A percentile compares a stretch with the other conserved stretches of the same genome.
These are phyloP conservation scores for Diorhabda sublineata DNA, from an alignment of 1,140 invertebrate genomes.

Conservation along the genomic window DNA sequence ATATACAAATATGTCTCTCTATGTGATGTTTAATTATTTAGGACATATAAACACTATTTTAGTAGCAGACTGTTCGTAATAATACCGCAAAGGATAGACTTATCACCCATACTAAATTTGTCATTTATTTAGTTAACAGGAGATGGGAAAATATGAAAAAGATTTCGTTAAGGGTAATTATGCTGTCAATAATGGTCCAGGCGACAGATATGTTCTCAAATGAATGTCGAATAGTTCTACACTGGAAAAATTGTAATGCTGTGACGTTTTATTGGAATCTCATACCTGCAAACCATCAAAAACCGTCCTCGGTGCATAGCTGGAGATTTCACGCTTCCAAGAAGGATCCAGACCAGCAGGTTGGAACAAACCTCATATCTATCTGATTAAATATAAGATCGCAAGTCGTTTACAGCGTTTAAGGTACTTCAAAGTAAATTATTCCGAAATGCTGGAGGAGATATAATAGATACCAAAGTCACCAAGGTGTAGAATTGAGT, in stretches of 20 bases:
- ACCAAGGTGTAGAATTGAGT: no score
- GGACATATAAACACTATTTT: not conserved
- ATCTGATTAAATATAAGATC: no score
- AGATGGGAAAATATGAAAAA: not conserved
- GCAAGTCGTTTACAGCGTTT: no score
- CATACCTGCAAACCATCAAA: no score
- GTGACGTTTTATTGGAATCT: no score
- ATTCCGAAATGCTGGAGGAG: no score
- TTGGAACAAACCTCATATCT: no score
- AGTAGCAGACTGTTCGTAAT: not conserved
- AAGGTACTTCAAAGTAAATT: no score
- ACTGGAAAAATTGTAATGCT: not conserved
- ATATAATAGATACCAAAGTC: no score
- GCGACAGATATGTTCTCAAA: not conserved
- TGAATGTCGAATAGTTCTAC: not conserved
- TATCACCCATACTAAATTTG: not conserved
- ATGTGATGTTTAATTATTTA: not conserved
- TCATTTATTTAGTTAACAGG: not conserved
- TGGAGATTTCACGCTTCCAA: no score
- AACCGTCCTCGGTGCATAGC: no score
- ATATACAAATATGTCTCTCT: not conserved
- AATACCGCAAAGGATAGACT: not conserved
- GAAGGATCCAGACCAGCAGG: no score
- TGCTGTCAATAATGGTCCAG: not conserved
- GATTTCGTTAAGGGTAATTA: slow-evolving; percentile 2